Percentiles rank a stretch among this genome's conserved stretches.
Conservation (phyloP, 2,113 vertebrate genomes). For the Apistogramma diplotaenia region DNA sequence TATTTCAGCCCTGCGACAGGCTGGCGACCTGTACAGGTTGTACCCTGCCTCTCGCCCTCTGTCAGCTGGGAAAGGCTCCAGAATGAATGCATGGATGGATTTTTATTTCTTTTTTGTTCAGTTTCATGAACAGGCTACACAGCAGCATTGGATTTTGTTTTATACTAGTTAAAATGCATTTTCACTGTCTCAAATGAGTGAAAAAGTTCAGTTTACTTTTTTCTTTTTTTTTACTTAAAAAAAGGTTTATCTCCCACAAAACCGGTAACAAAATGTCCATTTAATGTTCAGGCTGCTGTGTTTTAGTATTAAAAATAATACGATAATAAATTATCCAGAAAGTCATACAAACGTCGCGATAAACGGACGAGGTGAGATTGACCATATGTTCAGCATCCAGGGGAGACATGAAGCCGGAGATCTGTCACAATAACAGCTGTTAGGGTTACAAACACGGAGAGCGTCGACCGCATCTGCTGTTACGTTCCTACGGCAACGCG, state of each 20-base stretch:
- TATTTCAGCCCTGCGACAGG: too few relatives aligned
- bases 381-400: not conserved
- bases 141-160: not conserved
- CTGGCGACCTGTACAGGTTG: too few relatives aligned
- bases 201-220: not conserved
- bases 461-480: not conserved
- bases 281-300: not conserved
- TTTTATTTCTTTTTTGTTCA: not conserved
- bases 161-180: not conserved
- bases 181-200: not conserved
- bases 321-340: not conserved
- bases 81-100: too few relatives aligned
- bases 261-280: not conserved
- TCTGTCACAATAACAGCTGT: not conserved
- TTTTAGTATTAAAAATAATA: not conserved
- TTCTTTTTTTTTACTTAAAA: not conserved
- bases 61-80: too few relatives aligned
- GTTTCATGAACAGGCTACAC: too few relatives aligned
- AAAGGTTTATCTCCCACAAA: not conserved
- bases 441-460: not conserved
- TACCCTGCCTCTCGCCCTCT: too few relatives aligned
- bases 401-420: not conserved
- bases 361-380: not conserved
- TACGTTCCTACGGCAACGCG: constrained; percentile 68
- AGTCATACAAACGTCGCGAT: not conserved